Base-by-base conservation (phyloP, 1,140 invertebrate species). In the Mycetomoellerius zeteki region DNA sequence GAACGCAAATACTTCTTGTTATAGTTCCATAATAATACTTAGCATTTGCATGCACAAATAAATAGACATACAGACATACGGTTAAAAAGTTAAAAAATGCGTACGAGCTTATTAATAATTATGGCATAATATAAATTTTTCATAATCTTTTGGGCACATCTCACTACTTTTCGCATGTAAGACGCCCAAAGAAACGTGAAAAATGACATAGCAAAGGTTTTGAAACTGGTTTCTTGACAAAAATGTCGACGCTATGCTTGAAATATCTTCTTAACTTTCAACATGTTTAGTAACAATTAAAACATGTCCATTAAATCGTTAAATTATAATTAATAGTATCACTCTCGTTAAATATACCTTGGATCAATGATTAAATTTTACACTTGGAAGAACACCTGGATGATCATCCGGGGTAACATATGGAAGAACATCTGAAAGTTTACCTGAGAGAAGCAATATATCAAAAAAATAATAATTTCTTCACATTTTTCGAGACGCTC, bases 21-120 rank as follows among this genome's bases (percentile, higher is more conserved):
- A 65, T n/a, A 47, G 0, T 52, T 64, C 65, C 3, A 19, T 30
- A 78, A 47, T 78, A 64, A 64, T 64, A 77, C 58, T 47, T 47
- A 64, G 33, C 60, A 65, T 64, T 65, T 33, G 12, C 76, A 78
- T 78, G 76, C 76, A 78, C 24, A 50, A 47, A 78, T 62, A 50
- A 78, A 78, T 50, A 64, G 3, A 65, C 58, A 65, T 78, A 78
- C 75, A 78, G n/a, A 60, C 21, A 65, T 14, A 50, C 3, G 21
- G 4, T 7, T 65, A 78, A 33, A 78, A 78, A 65, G 16, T 65
- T 65, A 47, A 78, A 47, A 78, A 65, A 65, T 78, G 60, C 58
- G 30, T 50, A 78, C 19, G 37, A 78, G 14, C 37, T 77, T 64
- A 64, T 78, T 78, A 78, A 30, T 2, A 30, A 78, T 16, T 30